phyloP scores from a whole-genome alignment of 2,888 invertebrate genomes.

The Deilephila porcellus region DNA sequence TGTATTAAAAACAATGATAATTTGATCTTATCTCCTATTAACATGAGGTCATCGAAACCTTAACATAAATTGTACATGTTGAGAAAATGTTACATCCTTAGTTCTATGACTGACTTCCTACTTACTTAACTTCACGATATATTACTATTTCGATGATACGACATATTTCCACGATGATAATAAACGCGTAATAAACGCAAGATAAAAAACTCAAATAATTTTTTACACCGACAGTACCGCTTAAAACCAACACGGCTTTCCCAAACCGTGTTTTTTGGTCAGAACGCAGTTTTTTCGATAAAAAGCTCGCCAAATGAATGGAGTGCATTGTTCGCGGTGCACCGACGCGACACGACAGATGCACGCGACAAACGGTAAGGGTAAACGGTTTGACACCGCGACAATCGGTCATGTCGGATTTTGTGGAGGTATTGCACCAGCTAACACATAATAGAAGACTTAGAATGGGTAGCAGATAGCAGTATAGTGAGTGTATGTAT shows the following conservation, averaged over 20 bases:
- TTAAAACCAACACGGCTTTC: constrained; percentile 48
- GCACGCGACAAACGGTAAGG: constrained; percentile 67
- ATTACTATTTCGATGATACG: too few relatives aligned
- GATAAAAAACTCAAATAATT: neutral
- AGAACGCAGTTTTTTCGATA: constrained; percentile 67
- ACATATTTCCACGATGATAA: too few relatives aligned
- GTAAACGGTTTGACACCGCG: constrained; percentile 77
- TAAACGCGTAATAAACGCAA: neutral
- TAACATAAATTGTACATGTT: too few relatives aligned
- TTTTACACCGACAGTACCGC: constrained; percentile 37
- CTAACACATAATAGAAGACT: neutral
- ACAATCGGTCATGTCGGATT: constrained; percentile 66
- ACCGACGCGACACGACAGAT: constrained; percentile 72
- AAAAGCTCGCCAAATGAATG: constrained; percentile 64
- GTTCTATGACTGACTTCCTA: too few relatives aligned
- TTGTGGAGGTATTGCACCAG: constrained; percentile 8
- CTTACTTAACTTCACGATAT: too few relatives aligned
- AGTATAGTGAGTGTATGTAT: neutral
- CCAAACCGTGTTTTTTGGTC: constrained; percentile 60
- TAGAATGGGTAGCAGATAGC: neutral
- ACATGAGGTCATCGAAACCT: too few relatives aligned
- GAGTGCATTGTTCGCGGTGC: constrained; percentile 66
- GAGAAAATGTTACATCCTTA: too few relatives aligned
- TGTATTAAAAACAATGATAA: too few relatives aligned
- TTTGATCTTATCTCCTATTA: too few relatives aligned